Percentiles rank a stretch among this genome's conserved stretches.
Conservation (phyloP, 2,797 vertebrate species). For the Podarcis lilfordi region DNA sequence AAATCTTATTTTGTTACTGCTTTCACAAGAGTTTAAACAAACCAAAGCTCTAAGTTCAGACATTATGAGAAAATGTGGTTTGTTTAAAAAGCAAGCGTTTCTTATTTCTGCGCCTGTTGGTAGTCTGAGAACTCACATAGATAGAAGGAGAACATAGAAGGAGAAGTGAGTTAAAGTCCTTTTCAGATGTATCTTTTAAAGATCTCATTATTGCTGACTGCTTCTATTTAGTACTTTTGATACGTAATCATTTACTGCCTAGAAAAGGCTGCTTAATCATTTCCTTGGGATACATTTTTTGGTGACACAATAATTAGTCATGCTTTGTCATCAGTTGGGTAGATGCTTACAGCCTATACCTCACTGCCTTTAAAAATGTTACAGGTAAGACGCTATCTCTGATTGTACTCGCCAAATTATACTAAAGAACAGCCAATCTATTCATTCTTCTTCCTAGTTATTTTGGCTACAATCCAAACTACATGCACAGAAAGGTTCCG, state of each 20-base stretch:
- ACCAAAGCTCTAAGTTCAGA: background rate
- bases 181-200: background rate
- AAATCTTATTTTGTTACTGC: background rate
- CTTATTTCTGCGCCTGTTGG: background rate
- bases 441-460: background rate
- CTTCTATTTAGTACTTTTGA: slow-evolving; percentile 41
- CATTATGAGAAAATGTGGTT: background rate
- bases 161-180: too few relatives aligned
- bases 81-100: background rate
- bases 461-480: background rate
- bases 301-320: slow-evolving; percentile 65
- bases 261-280: slow-evolving; percentile 64
- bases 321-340: slow-evolving; percentile 18
- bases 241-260: slow-evolving; percentile 48
- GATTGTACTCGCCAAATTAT: slow-evolving; percentile 8
- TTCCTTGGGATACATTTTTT: slow-evolving; percentile 61
- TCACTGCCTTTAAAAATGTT: slow-evolving; percentile 12
- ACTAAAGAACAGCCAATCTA: background rate
- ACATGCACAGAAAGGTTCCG: background rate
- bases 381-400: background rate
- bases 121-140: background rate
- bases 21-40: background rate
- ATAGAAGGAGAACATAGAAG: background rate
- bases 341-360: background rate
- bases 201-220: slow-evolving; percentile 39